Conservation (phyloP, 2,797 vertebrate genomes). For the Tadarida brasiliensis region DNA sequence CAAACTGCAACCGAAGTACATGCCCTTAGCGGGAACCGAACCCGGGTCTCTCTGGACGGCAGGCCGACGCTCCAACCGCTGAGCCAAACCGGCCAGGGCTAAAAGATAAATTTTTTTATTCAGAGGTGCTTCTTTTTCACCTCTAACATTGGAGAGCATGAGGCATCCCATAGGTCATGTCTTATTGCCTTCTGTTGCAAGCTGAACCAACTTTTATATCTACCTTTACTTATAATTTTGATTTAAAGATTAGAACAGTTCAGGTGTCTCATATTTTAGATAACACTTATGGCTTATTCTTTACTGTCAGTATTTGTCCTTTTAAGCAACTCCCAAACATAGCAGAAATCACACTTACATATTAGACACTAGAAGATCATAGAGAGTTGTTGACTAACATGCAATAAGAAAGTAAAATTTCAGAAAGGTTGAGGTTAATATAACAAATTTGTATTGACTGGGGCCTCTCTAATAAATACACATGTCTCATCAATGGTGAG, state of each 20-base stretch:
- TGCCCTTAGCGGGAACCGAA: too few relatives aligned
- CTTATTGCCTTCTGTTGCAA: background rate
- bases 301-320: background rate
- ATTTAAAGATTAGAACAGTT: background rate
- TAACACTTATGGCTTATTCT: background rate
- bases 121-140: too few relatives aligned
- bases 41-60: too few relatives aligned
- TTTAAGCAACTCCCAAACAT: background rate
- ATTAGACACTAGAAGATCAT: background rate
- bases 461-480: background rate
- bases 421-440: background rate
- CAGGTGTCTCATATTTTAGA: background rate
- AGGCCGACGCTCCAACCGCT: too few relatives aligned
- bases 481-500: background rate
- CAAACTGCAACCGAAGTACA: too few relatives aligned
- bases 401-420: background rate
- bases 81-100: too few relatives aligned
- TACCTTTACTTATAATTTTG: background rate
- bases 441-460: background rate
- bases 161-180: background rate
- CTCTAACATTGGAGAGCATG: background rate
- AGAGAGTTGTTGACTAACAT: background rate
- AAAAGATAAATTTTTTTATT: too few relatives aligned
- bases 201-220: background rate
- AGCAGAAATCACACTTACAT: background rate